Evolutionary conservation across 2,888 invertebrate species (phyloP), one percentile per base, ranked within the genome.

Genomic region (Scaptomyza caliginosa): DNA sequence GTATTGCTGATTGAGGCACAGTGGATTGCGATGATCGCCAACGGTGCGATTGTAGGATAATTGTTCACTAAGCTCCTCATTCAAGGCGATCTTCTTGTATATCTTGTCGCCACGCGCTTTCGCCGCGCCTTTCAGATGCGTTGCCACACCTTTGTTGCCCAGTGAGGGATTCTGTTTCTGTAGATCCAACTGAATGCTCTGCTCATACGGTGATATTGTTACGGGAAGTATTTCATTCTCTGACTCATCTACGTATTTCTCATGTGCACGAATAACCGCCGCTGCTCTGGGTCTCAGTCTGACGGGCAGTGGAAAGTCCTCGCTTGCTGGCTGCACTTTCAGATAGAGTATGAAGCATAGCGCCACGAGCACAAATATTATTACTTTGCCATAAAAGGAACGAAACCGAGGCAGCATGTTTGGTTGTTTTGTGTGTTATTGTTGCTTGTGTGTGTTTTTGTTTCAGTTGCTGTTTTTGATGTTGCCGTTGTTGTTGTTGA

Each of bases 1-100:
- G 89, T 95, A 96, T 2, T 86, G 52, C 36, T 89, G 77, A 0
- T 59, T 71, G 17, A 68, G 68, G 63, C 92, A 92, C 30, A 88
- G 57, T 0, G 91, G 91, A 81, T 91, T 89, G 11, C 92, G 87
- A 10, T 90, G 89, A 78, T 92, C 92, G 3, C 89, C 89, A 10
- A 90, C 80, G 0, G 95, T 95, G 77, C 98, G 93, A 90, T 96
- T 96, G 83, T 97, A 94, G 0, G 97, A 94, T 87, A 98, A 95
- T 89, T 96, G 94, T 89, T 98, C 96, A 89, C 97, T 98, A 6
- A 98, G 93, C 77, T 97, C 94, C 60, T 96, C 95, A 90, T 98
- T 98, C 72, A 98, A 94, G 1, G 98, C 98, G 75, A 96, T 95
- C 88, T 94, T 95, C 83, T 96, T 95, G 89, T 96, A 94, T 0